Conservation (phyloP, 2,113 vertebrate genomes). For the Phyllostomus hastatus region DNA sequence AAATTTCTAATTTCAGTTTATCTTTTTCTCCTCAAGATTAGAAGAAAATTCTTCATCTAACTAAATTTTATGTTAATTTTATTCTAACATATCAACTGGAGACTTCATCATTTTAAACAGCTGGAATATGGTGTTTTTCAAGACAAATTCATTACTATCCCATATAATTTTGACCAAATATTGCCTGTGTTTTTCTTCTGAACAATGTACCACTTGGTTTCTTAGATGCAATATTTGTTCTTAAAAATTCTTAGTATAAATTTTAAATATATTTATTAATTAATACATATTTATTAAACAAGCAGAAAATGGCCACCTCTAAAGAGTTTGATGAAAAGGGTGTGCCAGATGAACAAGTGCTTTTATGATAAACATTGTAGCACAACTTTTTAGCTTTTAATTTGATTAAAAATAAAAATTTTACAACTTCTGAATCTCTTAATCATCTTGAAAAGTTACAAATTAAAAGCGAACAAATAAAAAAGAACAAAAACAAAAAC, state of each 20-base stretch:
- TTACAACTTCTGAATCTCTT: background rate
- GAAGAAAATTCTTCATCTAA: constrained; percentile 19
- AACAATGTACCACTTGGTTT: background rate
- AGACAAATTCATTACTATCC: background rate
- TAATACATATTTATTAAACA: background rate
- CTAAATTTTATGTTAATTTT: background rate
- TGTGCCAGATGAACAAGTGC: background rate
- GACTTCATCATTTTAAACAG: background rate
- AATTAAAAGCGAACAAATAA: background rate
- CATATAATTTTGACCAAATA: background rate
- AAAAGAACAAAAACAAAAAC: background rate
- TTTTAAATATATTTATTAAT: background rate
- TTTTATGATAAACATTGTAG: background rate
- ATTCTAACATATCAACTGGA: background rate
- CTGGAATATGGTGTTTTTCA: background rate
- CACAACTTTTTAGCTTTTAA: background rate
- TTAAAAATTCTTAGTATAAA: background rate
- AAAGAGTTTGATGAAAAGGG: background rate
- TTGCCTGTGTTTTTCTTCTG: background rate
- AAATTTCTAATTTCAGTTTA: background rate
- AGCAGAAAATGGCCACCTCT: background rate
- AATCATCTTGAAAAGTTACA: background rate
- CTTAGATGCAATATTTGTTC: background rate
- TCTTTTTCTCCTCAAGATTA: background rate
- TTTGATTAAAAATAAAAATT: background rate